Conservation (phyloP, 2,113 vertebrate species). For the Saguinus imperator region DNA sequence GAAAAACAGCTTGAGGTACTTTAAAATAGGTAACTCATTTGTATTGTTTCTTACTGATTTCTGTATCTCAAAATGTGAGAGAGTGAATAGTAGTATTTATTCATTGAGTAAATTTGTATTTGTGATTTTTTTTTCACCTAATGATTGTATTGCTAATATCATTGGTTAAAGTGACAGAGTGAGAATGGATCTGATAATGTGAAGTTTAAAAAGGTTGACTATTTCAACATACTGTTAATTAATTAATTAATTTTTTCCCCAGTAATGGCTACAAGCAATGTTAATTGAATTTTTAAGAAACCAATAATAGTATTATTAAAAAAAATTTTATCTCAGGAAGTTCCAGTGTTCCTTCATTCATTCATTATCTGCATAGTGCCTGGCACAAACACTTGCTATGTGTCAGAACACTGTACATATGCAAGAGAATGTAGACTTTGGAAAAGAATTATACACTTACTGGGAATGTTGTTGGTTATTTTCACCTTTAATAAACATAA, state of each 20-base stretch:
- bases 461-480: slow-evolving; percentile 20
- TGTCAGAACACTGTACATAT: background rate
- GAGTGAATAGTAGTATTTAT: background rate
- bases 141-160: background rate
- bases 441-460: background rate
- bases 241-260: no score
- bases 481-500: slow-evolving; percentile 5
- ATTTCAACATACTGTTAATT: slow-evolving; percentile 20
- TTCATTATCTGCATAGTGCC: background rate
- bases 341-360: background rate
- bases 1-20: slow-evolving; percentile 94
- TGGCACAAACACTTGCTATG: background rate
- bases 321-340: background rate
- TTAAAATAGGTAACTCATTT: background rate
- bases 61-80: background rate
- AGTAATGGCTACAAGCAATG: background rate
- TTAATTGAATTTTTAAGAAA: slow-evolving; percentile 30
- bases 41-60: slow-evolving; percentile 15
- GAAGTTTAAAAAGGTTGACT: slow-evolving; percentile 32
- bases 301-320: background rate
- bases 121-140: background rate
- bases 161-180: slow-evolving; percentile 23
- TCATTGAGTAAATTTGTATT: slow-evolving; percentile 4
- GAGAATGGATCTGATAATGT: slow-evolving; percentile 43
- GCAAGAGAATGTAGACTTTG: background rate